Percentiles rank a stretch among this genome's conserved stretches.
phyloP scores from a whole-genome alignment of 2,113 vertebrate genomes.

The Ctenomys sociabilis region DNA sequence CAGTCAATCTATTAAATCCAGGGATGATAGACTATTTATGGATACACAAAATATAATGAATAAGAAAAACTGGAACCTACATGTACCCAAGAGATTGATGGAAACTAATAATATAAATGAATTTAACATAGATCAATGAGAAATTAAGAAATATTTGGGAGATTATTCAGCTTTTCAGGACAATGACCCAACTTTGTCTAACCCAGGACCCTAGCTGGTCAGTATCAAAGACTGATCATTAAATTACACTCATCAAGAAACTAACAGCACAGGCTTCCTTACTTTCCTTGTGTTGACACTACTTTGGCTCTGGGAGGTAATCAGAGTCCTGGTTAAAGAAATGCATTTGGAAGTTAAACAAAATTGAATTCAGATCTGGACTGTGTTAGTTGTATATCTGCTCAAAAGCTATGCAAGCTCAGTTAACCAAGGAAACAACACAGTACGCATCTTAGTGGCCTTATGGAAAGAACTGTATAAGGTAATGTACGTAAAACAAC shows the following conservation, averaged over 20 bases:
- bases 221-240: neutral
- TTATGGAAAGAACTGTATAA: neutral
- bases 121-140: neutral
- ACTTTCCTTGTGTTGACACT: neutral
- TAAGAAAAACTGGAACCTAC: constrained; percentile 15
- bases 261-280: neutral
- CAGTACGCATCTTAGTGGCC: neutral
- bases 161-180: constrained; percentile 12
- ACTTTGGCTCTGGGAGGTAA: neutral
- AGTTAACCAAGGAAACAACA: neutral
- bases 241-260: neutral
- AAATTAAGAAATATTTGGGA: neutral
- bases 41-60: constrained; percentile 7
- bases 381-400: neutral
- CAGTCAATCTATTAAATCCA: constrained; percentile 16
- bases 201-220: neutral
- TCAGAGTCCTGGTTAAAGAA: neutral
- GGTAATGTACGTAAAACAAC: neutral
- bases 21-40: neutral
- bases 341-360: neutral
- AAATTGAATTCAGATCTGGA: constrained; percentile 30
- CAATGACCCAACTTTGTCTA: neutral
- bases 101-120: constrained; percentile 5
- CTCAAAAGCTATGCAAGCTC: neutral
- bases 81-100: neutral